Base-by-base conservation (phyloP, 2,113 vertebrate genomes). In the Falcunculus frontatus region DNA sequence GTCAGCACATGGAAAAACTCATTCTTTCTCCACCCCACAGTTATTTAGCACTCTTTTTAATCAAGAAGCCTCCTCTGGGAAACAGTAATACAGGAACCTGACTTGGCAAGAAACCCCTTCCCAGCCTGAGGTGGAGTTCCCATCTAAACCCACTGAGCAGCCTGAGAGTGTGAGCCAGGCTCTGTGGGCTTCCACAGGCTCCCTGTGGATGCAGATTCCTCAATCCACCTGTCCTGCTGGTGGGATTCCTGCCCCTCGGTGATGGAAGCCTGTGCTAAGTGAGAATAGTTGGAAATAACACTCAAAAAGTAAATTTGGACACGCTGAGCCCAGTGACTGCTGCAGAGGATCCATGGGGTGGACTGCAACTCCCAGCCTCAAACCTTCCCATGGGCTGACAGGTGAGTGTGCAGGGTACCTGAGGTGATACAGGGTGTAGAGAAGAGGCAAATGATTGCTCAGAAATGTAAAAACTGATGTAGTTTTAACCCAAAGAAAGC, bases 261-360 rank as follows among this genome's bases (percentile, higher is more conserved):
- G 44, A 25, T 14, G n/a, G 30, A n/a, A 15, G 19, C 12, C 10
- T 23, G 30, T 47, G 25, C 33, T 18, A 9, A 18, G 7, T 0
- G 4, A 53, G 29, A 22, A 15, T 6, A 11, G 21, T 8, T 57
- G 57, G 62, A 55, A 35, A 21, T 29, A 35, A 39, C 23, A 44
- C 53, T n/a, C 27, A 8, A 42, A 56, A 55, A 79, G 41, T 7
- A 7, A 64, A 37, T 6, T 26, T 33, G 41, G 82, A 55, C 0
- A 4, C 3, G 6, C 41, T 47, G 30, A 79, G 32, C 15, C n/a
- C 62, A 56, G 23, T 5, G 23, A 44, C 16, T 55, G n/a, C 47
- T 77, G 64, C 50, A 47, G 8, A 46, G 47, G 59, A 33, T 17
- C 18, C 11, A 0, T 0, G 10, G 21, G 8, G 13, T 10, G 53